Conservation (phyloP, 30 jellyfish, hydroid and myxozoan genomes). For the Turritopsis rubra region DNA sequence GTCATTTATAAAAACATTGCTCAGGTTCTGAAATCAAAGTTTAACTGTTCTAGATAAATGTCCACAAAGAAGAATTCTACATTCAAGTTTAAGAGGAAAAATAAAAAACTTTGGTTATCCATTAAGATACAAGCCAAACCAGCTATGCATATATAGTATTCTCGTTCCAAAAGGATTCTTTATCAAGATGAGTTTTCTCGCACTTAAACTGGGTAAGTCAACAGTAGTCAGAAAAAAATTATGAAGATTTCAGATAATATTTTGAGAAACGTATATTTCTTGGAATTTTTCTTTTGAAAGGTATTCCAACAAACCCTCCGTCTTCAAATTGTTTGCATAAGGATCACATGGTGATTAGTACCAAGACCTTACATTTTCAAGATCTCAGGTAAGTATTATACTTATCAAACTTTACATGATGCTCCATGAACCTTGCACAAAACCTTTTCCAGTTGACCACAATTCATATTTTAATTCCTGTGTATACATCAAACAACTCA, state of each 20-base stretch:
- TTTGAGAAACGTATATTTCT: background rate
- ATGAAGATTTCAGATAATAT: too few relatives aligned
- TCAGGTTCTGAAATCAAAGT: too few relatives aligned
- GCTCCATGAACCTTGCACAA: background rate
- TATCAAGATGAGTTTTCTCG: conserved; percentile 30
- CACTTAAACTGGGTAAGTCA: conserved; percentile 6
- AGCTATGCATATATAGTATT: conserved; percentile 62
- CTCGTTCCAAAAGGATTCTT: conserved; percentile 49
- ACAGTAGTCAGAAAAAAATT: background rate
- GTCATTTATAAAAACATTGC: too few relatives aligned
- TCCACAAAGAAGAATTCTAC: conserved; percentile 20
- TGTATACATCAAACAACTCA: background rate
- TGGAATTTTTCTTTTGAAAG: background rate
- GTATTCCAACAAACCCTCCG: background rate
- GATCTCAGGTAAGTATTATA: conserved; percentile 28
- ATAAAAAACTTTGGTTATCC: conserved; percentile 54
- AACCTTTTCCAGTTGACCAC: too few relatives aligned
- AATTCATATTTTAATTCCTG: background rate
- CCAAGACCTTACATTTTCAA: conserved; percentile 45
- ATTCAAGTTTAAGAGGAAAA: conserved; percentile 38
- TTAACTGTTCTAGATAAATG: conserved; percentile 52
- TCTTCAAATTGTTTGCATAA: conserved; percentile 30
- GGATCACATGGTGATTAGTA: conserved; percentile 56
- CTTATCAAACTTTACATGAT: background rate
- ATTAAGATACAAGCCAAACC: conserved; percentile 43